Evolutionary conservation across 2,888 invertebrate genomes (phyloP).

Genomic region (Eledona agricola): DNA sequence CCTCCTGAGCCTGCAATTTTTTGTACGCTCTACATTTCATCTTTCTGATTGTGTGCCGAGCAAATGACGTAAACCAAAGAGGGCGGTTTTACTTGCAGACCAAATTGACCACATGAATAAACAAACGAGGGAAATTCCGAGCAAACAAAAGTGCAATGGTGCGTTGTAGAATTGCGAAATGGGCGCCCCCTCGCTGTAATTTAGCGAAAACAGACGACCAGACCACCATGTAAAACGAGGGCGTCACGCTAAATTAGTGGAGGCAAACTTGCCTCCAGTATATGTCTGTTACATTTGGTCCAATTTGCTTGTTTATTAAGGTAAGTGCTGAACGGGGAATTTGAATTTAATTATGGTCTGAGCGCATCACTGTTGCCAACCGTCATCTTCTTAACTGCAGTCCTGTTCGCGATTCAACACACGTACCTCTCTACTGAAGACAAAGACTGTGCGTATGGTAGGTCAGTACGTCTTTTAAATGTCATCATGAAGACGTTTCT

Average conservation of each 20-base stretch:
- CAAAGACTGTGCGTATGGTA: background rate
- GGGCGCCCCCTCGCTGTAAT: conserved; percentile 22
- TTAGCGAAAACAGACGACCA: conserved; percentile 26
- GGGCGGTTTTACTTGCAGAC: background rate
- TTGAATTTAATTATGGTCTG: conserved; percentile 31
- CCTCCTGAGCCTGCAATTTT: no score
- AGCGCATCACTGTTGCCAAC: conserved; percentile 24
- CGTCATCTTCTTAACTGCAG: conserved; percentile 17
- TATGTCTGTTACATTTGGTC: conserved; percentile 32
- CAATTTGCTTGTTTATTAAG: conserved; percentile 31
- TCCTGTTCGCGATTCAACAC: conserved; percentile 5
- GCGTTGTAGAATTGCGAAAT: conserved; percentile 20
- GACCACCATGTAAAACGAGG: conserved; percentile 32
- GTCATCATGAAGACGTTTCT: conserved; percentile 1
- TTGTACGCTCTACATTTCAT: conserved; percentile 1
- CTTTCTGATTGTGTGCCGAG: background rate
- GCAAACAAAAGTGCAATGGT: conserved; percentile 31
- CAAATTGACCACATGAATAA: conserved; percentile 13
- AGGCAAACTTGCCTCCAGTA: conserved; percentile 29
- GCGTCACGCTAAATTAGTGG: conserved; percentile 30
- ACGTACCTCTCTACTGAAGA: background rate
- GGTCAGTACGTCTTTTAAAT: conserved; percentile 3
- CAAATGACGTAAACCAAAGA: no score
- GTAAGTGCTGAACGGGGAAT: conserved; percentile 32
- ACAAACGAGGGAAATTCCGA: conserved; percentile 10